Conservation (phyloP, 2,797 vertebrate species). For the Anguilla obscura region DNA sequence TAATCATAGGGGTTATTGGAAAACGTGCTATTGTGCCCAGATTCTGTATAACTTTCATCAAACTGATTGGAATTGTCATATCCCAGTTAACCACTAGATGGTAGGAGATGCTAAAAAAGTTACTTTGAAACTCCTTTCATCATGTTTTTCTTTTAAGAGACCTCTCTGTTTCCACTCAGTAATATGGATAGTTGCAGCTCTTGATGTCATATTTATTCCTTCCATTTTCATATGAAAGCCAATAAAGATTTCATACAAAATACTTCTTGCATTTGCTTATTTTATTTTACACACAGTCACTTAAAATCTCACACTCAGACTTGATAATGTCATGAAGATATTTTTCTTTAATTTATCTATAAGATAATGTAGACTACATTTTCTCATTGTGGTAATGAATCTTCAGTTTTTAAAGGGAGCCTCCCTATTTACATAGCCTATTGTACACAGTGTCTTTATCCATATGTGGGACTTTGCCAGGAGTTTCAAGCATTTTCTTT, state of each 20-base stretch:
- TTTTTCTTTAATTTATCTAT: background rate
- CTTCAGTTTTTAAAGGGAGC: background rate
- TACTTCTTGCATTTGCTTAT: too few species aligned
- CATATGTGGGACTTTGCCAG: background rate
- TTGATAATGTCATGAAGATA: background rate
- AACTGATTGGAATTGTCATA: background rate
- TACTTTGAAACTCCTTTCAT: background rate
- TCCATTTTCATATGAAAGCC: too few species aligned
- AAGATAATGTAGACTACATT: background rate
- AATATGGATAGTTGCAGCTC: too few species aligned
- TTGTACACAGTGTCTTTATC: background rate
- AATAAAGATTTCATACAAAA: too few species aligned
- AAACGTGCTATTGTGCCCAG: background rate
- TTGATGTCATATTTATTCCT: too few species aligned
- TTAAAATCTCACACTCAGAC: too few species aligned
- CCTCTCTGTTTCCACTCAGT: too few species aligned
- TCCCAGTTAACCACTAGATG: conserved; percentile 1
- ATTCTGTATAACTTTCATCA: background rate
- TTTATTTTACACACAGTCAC: too few species aligned
- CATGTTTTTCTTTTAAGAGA: background rate
- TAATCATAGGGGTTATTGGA: background rate
- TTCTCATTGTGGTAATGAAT: background rate
- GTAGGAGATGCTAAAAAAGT: background rate
- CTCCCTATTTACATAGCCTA: background rate
- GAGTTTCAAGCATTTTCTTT: background rate